These are phyloP conservation scores for Lathamus discolor DNA, from an alignment of 2,113 vertebrate genomes.

Conservation along the genomic window DNA sequence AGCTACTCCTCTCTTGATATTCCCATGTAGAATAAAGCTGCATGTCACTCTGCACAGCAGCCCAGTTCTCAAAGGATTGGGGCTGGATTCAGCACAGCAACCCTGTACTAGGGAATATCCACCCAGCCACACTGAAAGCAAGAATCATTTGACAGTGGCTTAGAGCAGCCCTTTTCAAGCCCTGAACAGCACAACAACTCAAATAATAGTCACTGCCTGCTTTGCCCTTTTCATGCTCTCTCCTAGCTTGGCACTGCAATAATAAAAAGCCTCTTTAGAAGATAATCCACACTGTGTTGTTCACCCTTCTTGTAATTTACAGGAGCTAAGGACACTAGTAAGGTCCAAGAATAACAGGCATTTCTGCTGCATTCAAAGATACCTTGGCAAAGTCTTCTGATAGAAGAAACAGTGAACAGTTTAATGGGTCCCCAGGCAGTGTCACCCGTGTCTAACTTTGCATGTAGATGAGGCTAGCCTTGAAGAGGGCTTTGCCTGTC, in stretches of 20 bases:
- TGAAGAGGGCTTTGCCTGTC: background rate
- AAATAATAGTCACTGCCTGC: background rate
- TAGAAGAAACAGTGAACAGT: background rate
- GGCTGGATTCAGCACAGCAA: conserved; percentile 5
- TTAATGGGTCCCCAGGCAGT: background rate
- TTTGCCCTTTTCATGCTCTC: conserved; percentile 3
- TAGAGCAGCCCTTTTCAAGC: background rate
- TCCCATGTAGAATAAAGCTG: background rate
- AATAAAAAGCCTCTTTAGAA: conserved; percentile 6
- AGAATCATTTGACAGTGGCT: background rate
- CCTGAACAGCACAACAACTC: background rate
- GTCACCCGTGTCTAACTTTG: background rate
- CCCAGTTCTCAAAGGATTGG: background rate
- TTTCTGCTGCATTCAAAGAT: background rate
- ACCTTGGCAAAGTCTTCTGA: background rate
- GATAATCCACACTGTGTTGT: background rate
- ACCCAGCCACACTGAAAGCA: background rate
- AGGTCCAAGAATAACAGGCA: background rate
- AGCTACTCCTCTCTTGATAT: background rate
- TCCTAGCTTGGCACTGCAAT: background rate
- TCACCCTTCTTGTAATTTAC: background rate
- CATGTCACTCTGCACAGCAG: background rate
- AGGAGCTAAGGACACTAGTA: background rate
- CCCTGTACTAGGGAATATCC: background rate
- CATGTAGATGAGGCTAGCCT: background rate